Evolutionary conservation across 2,888 invertebrate genomes (phyloP), one percentile per base, ranked within the genome.

Genomic region (Mythimna pallens): DNA sequence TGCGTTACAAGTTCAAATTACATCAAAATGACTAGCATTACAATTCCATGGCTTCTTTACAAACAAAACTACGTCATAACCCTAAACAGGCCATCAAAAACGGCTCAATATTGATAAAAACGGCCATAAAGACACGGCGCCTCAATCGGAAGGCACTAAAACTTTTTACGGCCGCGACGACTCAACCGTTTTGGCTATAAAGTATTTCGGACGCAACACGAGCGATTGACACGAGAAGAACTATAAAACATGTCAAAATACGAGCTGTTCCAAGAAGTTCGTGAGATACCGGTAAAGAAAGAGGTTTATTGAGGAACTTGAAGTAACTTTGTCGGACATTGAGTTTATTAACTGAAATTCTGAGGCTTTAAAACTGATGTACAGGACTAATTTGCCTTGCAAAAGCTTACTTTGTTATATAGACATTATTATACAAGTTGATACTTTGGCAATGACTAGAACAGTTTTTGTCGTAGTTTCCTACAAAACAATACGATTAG

Each of bases 101-200:
- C 82, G 72, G 78, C 75, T 84, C 82, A 83, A 82, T 86, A 84
- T 85, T 85, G 85, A 86, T 84, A 84, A 86, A 85, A 85, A 80
- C 66, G 61, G 67, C 63, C 65, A 68, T 86, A 84, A 83, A 81
- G 68, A 76, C 86, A 74, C 78, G 78, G 84, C 78, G 76, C 84
- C 83, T 84, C 86, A 83, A 85, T 85, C 84, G 86, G 67, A 82
- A 82, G 76, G 75, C 68, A 86, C 78, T 85, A 78, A 85, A 85
- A 79, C 20, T 78, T 86, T 84, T 85, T 85, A 85, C 73, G n/a
- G 70, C 65, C 68, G 63, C 61, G 58, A 71, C 74, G 73, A 73
- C 72, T 80, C 69, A 83, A 81, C 85, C 83, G 86, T 83, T 86
- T 83, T 59, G 70, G 78, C 73, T 61, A 80, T 85, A 82, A 83